Conservation (phyloP, 2,888 invertebrate genomes). For the Helleia helle region DNA sequence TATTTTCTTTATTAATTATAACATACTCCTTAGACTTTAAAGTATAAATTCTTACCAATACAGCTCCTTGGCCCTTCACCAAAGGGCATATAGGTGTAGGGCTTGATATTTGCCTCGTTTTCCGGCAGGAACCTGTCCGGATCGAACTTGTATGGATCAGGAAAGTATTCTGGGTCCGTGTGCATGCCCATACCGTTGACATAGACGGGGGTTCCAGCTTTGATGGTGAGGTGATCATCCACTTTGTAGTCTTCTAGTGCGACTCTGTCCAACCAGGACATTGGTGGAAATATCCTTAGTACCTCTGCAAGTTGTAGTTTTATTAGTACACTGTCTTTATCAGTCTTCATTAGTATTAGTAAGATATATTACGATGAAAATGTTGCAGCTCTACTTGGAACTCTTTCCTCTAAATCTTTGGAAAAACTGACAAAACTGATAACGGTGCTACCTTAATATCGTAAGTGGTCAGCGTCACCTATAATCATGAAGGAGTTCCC, state of each 20-base stretch:
- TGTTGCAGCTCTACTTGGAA: no score
- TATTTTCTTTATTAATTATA: no score
- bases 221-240: constrained; percentile 34
- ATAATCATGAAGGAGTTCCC: no score
- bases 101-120: constrained; percentile 44
- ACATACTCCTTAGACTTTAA: no score
- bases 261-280: constrained; percentile 40
- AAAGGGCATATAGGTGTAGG: constrained; percentile 55
- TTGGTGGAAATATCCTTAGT: constrained; percentile 34
- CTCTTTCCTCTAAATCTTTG: no score
- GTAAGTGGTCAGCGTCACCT: no score
- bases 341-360: no score
- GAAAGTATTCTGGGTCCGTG: constrained; percentile 56
- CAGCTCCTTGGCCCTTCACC: constrained; percentile 51
- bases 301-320: constrained; percentile 36
- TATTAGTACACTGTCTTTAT: no score
- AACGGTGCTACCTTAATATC: no score
- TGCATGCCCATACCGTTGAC: constrained; percentile 33
- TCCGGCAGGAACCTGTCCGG: constrained; percentile 71
- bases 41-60: constrained; percentile 11
- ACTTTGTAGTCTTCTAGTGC: constrained; percentile 29
- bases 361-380: no score
- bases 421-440: no score
- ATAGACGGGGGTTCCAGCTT: constrained; percentile 33
- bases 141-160: constrained; percentile 65